Evolutionary conservation across 2,113 vertebrate species (phyloP).

Genomic region (Copsychus sechellarum): DNA sequence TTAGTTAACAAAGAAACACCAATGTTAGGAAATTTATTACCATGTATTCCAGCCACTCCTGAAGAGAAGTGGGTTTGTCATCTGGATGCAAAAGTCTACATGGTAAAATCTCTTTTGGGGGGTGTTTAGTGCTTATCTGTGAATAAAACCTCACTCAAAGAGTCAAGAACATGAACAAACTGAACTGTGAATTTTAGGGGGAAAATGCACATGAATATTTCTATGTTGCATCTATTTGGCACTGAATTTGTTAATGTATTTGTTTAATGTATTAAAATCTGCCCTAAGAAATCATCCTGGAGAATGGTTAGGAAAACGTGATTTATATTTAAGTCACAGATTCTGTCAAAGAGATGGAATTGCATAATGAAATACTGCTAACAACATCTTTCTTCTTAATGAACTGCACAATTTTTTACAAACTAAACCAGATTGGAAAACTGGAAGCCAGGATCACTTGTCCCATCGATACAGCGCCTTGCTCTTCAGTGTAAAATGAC

Average conservation of each 20-base stretch:
- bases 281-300: background rate
- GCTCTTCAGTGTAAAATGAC: background rate
- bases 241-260: background rate
- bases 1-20: background rate
- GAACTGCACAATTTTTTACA: background rate
- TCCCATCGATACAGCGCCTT: background rate
- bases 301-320: background rate
- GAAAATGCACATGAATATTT: background rate
- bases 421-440: background rate
- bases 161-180: background rate
- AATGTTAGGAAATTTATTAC: background rate
- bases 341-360: background rate
- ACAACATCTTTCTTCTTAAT: constrained; percentile 2
- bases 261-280: background rate
- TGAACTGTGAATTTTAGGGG: background rate
- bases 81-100: background rate
- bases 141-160: background rate
- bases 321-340: constrained; percentile 5
- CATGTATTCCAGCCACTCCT: background rate
- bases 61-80: background rate
- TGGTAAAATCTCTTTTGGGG: background rate
- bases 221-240: background rate
- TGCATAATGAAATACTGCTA: background rate
- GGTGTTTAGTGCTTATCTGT: background rate
- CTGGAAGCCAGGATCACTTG: background rate